Conservation (phyloP, 2,113 vertebrate species). For the Vulpes ferrilata region DNA sequence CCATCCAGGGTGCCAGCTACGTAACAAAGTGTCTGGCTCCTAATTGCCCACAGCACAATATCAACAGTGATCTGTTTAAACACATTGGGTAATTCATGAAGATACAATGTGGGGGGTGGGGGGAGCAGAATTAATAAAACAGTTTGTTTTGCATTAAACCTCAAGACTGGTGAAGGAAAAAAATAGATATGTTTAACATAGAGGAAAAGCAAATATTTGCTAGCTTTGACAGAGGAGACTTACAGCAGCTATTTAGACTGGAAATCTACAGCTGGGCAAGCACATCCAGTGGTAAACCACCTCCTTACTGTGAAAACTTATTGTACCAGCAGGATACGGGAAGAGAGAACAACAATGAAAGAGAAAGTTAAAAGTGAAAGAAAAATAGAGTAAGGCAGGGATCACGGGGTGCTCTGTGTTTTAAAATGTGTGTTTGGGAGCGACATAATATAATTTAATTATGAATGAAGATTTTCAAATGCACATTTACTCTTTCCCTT, state of each 20-base stretch:
- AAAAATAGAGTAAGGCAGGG: constrained; percentile 41
- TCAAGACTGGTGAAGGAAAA: not conserved
- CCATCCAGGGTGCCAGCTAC: not conserved
- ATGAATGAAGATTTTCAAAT: constrained; percentile 11
- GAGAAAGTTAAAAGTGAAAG: constrained; percentile 55
- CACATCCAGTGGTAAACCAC: constrained; percentile 48
- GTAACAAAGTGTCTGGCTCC: not conserved
- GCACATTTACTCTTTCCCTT: not conserved
- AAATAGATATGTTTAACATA: not conserved
- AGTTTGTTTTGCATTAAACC: constrained; percentile 56
- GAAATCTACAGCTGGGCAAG: constrained; percentile 78
- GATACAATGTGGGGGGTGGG: not conserved
- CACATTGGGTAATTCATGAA: constrained; percentile 60
- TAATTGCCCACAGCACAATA: constrained; percentile 37
- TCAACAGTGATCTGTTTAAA: constrained; percentile 61
- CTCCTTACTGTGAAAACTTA: constrained; percentile 79
- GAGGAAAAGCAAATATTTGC: constrained; percentile 80
- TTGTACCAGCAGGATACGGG: constrained; percentile 77
- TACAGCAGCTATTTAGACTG: constrained; percentile 67
- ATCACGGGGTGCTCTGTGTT: not conserved
- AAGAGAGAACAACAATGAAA: constrained; percentile 71
- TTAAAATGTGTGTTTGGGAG: not conserved
- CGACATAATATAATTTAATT: not conserved
- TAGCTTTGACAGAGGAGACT: constrained; percentile 60
- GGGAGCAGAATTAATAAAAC: constrained; percentile 53